Base-by-base conservation (phyloP, 2,113 vertebrate species). In the Lepisosteus oculatus region DNA sequence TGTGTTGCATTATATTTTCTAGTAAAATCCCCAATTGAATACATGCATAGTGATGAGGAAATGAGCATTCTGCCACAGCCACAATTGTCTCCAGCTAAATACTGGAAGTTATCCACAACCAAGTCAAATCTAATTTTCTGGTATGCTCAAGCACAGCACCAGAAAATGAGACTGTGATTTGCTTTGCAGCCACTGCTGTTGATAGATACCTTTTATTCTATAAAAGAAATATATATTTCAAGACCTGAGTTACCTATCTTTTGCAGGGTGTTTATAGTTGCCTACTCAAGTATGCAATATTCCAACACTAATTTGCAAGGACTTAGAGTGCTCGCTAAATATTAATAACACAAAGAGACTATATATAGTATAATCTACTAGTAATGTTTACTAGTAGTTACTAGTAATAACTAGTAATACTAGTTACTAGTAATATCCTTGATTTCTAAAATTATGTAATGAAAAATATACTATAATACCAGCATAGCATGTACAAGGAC, bases 121-220 rank as follows among this genome's bases (percentile, higher is more conserved):
- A 12, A 68, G 67, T 68, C 15, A 47, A 8, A 70, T 45, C n/a
- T 61, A 61, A 70, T 70, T 70, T 70, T 61, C 56, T 29, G 8
- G 47, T 51, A 51, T 47, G 44, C 44, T 63, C 15, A 62, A 54
- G 69, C 61, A 63, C 17, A 71, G 13, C 61, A 71, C 15, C 61
- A 63, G 44, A 11, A 63, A 71, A 71, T 71, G 12, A 71, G 51
- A 71, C 13, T 63, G 56, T n/a, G 13, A 71, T 55, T 71, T 63
- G 61, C 61, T 71, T 70, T 70, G 9, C 29, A 71, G 51, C 42
- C n/a, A 43, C 11, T 12, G n/a, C n/a, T 70, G 14, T 41, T 61
- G 41, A 61, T 59, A 43, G 43, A 59, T 43, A 43, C 45, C 43
- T 64, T 59, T 54, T 45, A 71, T 55, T 51, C 70, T 44, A 54